Conservation (phyloP, 2,797 vertebrate genomes). For the Protosalanx chinensis region DNA sequence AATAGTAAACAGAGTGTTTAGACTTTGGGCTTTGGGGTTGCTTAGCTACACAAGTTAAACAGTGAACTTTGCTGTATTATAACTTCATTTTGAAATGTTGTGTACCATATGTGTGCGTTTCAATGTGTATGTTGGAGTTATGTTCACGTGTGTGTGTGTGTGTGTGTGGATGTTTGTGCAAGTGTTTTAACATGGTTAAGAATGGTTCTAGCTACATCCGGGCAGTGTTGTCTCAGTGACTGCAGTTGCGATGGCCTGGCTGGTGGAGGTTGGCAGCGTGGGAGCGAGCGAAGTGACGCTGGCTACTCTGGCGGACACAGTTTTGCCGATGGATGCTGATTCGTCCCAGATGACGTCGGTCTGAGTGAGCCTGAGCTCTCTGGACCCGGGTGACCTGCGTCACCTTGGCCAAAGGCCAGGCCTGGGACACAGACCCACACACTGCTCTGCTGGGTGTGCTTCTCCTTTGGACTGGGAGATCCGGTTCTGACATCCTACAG, state of each 20-base stretch:
- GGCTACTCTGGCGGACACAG: constrained; percentile 71
- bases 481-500: constrained; percentile 64
- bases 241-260: constrained; percentile 81
- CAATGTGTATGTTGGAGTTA: background rate
- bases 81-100: constrained; percentile 9
- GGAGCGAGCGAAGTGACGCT: constrained; percentile 62
- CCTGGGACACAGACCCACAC: constrained; percentile 53
- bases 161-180: background rate
- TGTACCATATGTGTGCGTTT: background rate
- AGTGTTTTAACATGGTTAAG: constrained; percentile 5
- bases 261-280: constrained; percentile 80
- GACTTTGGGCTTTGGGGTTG: constrained; percentile 26
- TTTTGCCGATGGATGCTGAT: constrained; percentile 84
- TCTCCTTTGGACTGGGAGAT: constrained; percentile 53
- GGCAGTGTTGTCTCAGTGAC: constrained; percentile 72
- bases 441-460: constrained; percentile 36
- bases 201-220: background rate
- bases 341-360: constrained; percentile 71
- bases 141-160: background rate
- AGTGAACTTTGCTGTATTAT: constrained; percentile 4
- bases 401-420: constrained; percentile 72
- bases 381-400: constrained; percentile 74
- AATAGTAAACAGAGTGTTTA: constrained; percentile 10
- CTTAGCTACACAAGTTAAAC: constrained; percentile 19
- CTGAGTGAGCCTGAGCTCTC: constrained; percentile 71